A percentile compares a stretch with the other conserved stretches of the same genome.
These are phyloP conservation scores for Brachionus angularis DNA, from an alignment of 1,140 invertebrate genomes.

Conservation along the genomic window DNA sequence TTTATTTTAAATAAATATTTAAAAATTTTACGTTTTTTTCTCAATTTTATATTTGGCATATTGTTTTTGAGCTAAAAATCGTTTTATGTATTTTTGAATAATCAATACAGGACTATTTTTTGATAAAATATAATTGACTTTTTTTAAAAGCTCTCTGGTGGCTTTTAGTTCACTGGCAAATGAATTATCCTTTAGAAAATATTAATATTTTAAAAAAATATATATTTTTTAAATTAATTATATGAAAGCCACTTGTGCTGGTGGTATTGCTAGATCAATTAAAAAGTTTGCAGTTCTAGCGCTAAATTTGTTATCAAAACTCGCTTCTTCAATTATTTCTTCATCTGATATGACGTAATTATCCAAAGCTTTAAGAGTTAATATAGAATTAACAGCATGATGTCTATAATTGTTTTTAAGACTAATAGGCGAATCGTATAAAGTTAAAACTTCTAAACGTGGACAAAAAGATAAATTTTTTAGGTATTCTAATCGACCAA, in stretches of 20 bases:
- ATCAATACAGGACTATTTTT: conserved; percentile 55
- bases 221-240: not conserved
- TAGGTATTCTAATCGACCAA: conserved; percentile 53
- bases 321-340: conserved; percentile 58
- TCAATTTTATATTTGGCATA: not conserved
- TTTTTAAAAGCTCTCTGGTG: conserved; percentile 29
- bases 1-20: not conserved
- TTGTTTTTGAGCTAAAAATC: conserved; percentile 46
- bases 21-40: not conserved
- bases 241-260: not conserved
- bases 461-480: conserved; percentile 51
- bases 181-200: conserved; percentile 46
- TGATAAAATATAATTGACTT: conserved; percentile 50
- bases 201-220: conserved; percentile 25
- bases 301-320: conserved; percentile 50
- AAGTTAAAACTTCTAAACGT: conserved; percentile 49
- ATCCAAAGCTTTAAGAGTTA: conserved; percentile 49
- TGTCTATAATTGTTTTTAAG: conserved; percentile 47
- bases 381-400: conserved; percentile 35
- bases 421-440: conserved; percentile 55
- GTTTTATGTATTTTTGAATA: conserved; percentile 51
- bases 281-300: conserved; percentile 46
- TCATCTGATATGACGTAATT: conserved; percentile 56
- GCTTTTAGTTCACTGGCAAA: conserved; percentile 46
- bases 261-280: conserved; percentile 12